phyloP scores from a whole-genome alignment of 2,888 invertebrate genomes.

The Kryphioiulus occultus region DNA sequence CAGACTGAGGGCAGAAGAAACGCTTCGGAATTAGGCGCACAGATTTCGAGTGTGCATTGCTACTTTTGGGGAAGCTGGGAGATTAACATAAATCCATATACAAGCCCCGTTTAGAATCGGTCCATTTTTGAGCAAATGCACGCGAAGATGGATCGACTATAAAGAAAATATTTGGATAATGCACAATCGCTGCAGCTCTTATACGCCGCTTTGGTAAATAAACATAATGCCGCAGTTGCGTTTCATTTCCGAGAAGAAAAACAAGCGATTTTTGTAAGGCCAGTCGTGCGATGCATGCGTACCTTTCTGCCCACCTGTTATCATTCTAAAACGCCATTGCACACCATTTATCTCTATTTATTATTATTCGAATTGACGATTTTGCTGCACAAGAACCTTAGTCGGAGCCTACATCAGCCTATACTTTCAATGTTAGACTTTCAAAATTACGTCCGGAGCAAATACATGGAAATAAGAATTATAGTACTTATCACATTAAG shows the following conservation, averaged over 20 bases:
- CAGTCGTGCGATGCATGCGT: neutral
- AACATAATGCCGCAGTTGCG: neutral
- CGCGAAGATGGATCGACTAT: neutral
- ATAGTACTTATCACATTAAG: too few species aligned
- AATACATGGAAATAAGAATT: neutral
- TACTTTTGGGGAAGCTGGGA: neutral
- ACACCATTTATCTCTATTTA: neutral
- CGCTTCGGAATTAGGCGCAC: neutral
- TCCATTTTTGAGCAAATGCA: neutral
- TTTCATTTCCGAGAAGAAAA: neutral
- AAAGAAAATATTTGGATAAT: slow-evolving; percentile 38
- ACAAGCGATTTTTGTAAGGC: neutral
- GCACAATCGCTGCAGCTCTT: slow-evolving; percentile 6
- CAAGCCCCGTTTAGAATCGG: neutral
- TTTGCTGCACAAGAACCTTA: neutral
- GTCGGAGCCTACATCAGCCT: neutral
- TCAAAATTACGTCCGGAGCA: neutral
- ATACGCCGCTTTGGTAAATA: neutral
- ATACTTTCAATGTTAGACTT: neutral
- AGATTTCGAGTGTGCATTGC: neutral
- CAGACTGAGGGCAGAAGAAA: neutral
- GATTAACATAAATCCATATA: slow-evolving; percentile 36
- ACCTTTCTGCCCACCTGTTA: neutral
- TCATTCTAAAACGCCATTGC: neutral
- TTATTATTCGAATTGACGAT: neutral